Conservation (phyloP, 1,140 invertebrate genomes). For the Hermetia illucens region DNA sequence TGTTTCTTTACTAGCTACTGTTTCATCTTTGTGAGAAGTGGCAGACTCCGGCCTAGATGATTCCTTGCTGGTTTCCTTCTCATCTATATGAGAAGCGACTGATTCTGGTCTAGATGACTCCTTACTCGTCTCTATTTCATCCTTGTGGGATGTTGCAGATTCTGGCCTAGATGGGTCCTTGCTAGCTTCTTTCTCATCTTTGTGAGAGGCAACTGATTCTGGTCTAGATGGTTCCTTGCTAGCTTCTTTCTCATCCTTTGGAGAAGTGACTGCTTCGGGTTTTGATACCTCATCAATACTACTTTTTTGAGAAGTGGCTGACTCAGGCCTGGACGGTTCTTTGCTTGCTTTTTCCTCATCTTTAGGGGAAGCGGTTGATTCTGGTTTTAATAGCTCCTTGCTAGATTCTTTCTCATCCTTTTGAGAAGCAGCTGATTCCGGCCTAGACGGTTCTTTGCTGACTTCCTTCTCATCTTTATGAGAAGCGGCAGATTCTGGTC, state of each 20-base stretch:
- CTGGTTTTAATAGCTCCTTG: slow-evolving; percentile 10
- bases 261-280: slow-evolving; percentile 8
- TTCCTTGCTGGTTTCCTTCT: slow-evolving; percentile 1
- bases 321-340: not conserved
- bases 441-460: slow-evolving; percentile 10
- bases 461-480: not conserved
- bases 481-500: slow-evolving; percentile 7
- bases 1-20: not conserved
- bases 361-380: slow-evolving; percentile 12
- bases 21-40: slow-evolving; percentile 1
- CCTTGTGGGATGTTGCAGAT: too few relatives aligned
- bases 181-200: not conserved
- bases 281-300: slow-evolving; percentile 10
- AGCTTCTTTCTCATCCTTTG: not conserved
- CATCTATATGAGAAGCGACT: slow-evolving; percentile 2
- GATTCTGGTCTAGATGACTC: slow-evolving; percentile 11
- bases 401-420: not conserved
- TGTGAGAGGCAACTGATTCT: slow-evolving; percentile 11
- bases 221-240: slow-evolving; percentile 10
- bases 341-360: not conserved
- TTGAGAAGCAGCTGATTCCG: slow-evolving; percentile 6
- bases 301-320: too few relatives aligned
- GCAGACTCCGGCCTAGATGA: slow-evolving; percentile 3
- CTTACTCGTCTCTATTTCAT: too few relatives aligned
- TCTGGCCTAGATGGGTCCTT: not conserved